Evolutionary conservation across 2,113 vertebrate species (phyloP).

Genomic region (Dermatemys mawii): DNA sequence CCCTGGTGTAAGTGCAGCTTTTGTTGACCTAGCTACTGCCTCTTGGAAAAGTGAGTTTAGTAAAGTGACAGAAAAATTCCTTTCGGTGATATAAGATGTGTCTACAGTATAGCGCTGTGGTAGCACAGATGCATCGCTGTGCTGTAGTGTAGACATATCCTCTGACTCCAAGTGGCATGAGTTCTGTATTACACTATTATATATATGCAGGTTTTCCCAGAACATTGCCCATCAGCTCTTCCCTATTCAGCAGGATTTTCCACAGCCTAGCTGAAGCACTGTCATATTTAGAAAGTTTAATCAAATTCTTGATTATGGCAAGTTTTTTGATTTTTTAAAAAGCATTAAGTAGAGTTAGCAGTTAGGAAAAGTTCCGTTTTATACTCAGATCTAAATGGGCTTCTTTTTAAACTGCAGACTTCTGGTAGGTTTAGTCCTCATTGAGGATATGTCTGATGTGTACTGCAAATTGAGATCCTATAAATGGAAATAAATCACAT

Average conservation of each 20-base stretch:
- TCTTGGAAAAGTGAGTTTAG: background rate
- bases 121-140: background rate
- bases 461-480: background rate
- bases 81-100: background rate
- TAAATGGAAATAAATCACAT: background rate
- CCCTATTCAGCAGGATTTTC: background rate
- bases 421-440: background rate
- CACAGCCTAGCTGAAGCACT: fast-evolving
- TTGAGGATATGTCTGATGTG: background rate
- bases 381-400: background rate
- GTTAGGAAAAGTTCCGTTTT: background rate
- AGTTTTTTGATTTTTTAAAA: background rate
- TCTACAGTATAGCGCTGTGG: background rate
- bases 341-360: background rate
- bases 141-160: too few relatives aligned
- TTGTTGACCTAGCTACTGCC: background rate
- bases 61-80: background rate
- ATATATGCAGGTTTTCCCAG: fast-evolving
- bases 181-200: background rate
- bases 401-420: background rate
- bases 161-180: constrained; percentile 20
- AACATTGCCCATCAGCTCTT: background rate
- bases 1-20: background rate
- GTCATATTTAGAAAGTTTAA: fast-evolving
- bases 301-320: fast-evolving